Evolutionary conservation across 37 sponge, comb jelly and placozoan species (phyloP).

Genomic region (Spongilla lacustris): DNA sequence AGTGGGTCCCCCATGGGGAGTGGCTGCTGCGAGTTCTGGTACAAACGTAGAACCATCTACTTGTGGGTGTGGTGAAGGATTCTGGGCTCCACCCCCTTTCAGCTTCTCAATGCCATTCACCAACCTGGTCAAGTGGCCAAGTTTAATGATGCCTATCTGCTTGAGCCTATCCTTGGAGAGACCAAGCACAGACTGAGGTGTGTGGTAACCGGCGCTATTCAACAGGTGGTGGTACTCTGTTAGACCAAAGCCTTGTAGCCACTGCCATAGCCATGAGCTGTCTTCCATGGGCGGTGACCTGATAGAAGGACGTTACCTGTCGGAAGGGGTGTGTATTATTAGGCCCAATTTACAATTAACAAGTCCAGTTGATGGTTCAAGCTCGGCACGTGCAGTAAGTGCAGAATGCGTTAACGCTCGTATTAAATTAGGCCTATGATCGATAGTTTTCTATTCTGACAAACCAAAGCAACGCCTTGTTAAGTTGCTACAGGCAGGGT

Average conservation of each 20-base stretch:
- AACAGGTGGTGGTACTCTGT: constrained; percentile 59
- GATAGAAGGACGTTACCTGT: not conserved
- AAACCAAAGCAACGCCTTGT: no score
- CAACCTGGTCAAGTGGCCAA: constrained; percentile 68
- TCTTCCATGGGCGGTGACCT: not conserved
- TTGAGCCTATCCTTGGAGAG: constrained; percentile 41
- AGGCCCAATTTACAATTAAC: not conserved
- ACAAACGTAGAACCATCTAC: not conserved
- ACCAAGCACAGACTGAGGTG: not conserved
- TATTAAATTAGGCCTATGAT: no score
- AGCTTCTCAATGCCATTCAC: constrained; percentile 45
- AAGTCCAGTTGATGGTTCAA: no score
- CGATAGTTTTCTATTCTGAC: no score
- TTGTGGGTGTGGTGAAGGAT: not conserved
- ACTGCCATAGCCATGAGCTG: constrained; percentile 28
- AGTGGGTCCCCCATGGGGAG: no score
- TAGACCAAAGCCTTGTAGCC: constrained; percentile 65
- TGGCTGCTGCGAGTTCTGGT: no score
- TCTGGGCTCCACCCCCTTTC: not conserved
- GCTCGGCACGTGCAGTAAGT: no score
- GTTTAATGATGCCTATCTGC: constrained; percentile 61
- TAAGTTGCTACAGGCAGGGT: no score
- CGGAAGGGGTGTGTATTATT: not conserved
- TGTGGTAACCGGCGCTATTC: constrained; percentile 18
- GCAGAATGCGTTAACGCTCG: no score